Conservation (phyloP, 64 coral and sea anemone genomes). For the Acropora tenuis region DNA sequence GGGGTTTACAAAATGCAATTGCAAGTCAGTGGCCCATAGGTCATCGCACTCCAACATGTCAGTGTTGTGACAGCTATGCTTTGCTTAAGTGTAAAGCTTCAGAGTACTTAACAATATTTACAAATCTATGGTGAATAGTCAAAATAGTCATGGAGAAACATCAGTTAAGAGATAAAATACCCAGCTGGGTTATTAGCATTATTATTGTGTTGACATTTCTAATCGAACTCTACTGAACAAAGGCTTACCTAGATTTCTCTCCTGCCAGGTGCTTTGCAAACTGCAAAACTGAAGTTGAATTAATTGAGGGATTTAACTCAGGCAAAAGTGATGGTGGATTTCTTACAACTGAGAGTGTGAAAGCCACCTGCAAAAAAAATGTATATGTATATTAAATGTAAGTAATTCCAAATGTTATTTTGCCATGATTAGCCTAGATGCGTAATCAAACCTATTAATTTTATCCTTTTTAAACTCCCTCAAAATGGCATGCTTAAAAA, state of each 20-base stretch:
- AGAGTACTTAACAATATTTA: not conserved
- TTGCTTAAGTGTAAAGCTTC: not conserved
- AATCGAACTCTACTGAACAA: not conserved
- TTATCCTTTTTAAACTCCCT: not conserved
- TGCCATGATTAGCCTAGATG: not conserved
- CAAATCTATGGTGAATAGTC: conserved; percentile 3
- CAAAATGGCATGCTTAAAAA: conserved; percentile 1
- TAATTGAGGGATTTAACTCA: conserved; percentile 14
- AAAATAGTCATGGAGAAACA: conserved; percentile 1
- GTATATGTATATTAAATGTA: not conserved
- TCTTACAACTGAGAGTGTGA: conserved; percentile 9
- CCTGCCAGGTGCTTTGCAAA: conserved; percentile 18
- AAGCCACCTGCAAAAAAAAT: conserved; percentile 12
- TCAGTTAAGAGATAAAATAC: not conserved
- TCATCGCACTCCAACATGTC: not conserved
- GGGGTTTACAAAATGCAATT: not conserved
- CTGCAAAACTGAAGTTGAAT: conserved; percentile 5
- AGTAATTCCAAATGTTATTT: not conserved
- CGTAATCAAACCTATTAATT: not conserved
- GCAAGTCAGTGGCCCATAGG: not conserved
- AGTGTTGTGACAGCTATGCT: not conserved
- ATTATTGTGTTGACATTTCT: conserved; percentile 6
- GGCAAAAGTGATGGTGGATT: conserved; percentile 24
- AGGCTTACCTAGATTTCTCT: conserved; percentile 18
- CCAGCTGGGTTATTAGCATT: conserved; percentile 1